A percentile compares a stretch with the other conserved stretches of the same genome.
Conservation (phyloP, 2,888 invertebrate species). For the Boloria euphrosyne region DNA sequence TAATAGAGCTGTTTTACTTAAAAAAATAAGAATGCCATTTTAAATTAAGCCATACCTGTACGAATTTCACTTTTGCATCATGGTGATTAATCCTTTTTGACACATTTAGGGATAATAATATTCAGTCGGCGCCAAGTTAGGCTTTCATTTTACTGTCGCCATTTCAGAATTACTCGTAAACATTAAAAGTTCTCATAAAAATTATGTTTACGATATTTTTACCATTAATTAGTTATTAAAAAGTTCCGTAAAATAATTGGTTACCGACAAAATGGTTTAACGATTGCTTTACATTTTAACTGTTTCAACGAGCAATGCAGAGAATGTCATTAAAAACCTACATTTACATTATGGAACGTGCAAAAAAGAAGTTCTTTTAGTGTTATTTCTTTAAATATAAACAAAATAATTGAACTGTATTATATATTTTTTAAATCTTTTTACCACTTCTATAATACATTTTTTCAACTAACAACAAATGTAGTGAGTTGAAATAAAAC, state of each 20-base stretch:
- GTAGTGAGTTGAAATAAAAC: slow-evolving; percentile 11
- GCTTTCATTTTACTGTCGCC: slow-evolving; percentile 10
- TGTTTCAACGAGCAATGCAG: background rate
- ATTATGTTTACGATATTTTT: slow-evolving; percentile 12
- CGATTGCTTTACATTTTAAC: background rate
- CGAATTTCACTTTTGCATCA: background rate
- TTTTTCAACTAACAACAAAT: background rate
- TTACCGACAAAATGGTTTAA: background rate
- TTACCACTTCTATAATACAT: too few relatives aligned
- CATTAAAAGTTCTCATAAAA: slow-evolving; percentile 8
- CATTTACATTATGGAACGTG: background rate
- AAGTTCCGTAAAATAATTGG: slow-evolving; percentile 12
- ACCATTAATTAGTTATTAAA: slow-evolving; percentile 7
- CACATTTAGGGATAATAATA: background rate
- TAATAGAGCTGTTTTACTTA: background rate
- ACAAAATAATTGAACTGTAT: too few relatives aligned
- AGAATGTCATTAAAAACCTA: too few relatives aligned
- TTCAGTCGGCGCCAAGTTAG: slow-evolving; percentile 6
- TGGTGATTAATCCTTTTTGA: slow-evolving; percentile 8
- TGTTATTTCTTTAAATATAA: too few relatives aligned
- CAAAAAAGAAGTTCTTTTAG: background rate
- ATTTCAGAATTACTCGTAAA: slow-evolving; percentile 8
- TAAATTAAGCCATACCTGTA: background rate
- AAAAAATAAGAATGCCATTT: background rate
- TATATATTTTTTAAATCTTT: too few relatives aligned